These are phyloP conservation scores for Tetraodon nigroviridis DNA, from an alignment of 2,113 vertebrate genomes.

Conservation along the genomic window DNA sequence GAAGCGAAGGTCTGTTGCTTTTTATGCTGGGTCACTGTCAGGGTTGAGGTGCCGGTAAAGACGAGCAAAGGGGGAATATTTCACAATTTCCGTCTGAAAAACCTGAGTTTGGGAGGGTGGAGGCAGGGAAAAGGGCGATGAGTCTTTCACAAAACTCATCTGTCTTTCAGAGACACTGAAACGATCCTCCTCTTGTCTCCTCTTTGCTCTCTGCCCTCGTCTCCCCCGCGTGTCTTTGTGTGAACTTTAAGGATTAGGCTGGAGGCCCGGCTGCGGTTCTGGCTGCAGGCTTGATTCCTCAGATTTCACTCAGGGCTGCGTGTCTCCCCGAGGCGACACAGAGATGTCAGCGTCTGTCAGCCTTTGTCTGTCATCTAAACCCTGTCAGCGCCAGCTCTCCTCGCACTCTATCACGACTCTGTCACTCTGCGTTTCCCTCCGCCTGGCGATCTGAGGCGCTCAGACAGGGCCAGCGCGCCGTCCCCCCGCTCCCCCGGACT, in stretches of 20 bases:
- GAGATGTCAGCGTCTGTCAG: conserved; percentile 76
- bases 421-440: conserved; percentile 68
- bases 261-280: conserved; percentile 51
- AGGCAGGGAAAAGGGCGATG: conserved; percentile 57
- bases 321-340: conserved; percentile 68
- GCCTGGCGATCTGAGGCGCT: conserved; percentile 62
- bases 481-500: not conserved
- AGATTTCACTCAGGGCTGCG: conserved; percentile 64
- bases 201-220: conserved; percentile 51
- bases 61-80: no score
- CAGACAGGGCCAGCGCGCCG: conserved; percentile 49
- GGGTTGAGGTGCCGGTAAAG: no score
- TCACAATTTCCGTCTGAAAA: no score
- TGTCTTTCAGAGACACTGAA: conserved; percentile 58
- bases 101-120: conserved; percentile 3
- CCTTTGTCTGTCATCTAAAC: conserved; percentile 69
- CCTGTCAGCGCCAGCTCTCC: conserved; percentile 60
- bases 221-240: conserved; percentile 60
- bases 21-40: no score
- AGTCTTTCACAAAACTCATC: conserved; percentile 67
- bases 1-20: no score
- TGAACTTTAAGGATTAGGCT: conserved; percentile 68
- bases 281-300: conserved; percentile 66
- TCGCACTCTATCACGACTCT: conserved; percentile 55
- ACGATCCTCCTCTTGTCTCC: conserved; percentile 46